phyloP scores from a whole-genome alignment of 2,113 vertebrate genomes.

The Calyptomena viridis region DNA sequence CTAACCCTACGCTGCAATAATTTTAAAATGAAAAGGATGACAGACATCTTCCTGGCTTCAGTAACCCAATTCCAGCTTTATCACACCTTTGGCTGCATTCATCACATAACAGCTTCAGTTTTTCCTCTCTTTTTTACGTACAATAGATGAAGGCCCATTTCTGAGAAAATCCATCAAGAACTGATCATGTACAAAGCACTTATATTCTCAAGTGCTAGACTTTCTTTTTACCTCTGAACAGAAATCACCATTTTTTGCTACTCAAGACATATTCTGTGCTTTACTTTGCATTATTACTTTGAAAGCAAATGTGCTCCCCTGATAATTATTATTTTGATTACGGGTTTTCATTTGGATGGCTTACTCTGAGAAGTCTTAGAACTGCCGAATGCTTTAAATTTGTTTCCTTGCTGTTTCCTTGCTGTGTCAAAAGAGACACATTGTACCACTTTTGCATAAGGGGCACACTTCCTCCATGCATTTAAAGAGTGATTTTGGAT shows the following conservation, averaged over 20 bases:
- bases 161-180: conserved; percentile 15
- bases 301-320: conserved; percentile 9
- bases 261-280: background rate
- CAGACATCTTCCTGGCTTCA: background rate
- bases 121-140: background rate
- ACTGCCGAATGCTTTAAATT: background rate
- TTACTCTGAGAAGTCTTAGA: conserved; percentile 25
- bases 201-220: background rate
- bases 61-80: background rate
- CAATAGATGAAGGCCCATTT: background rate
- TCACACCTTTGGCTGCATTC: background rate
- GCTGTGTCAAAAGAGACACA: background rate
- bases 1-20: accelerated
- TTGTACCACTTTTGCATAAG: background rate
- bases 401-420: conserved; percentile 14
- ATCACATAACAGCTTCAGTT: background rate
- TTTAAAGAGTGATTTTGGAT: conserved; percentile 20
- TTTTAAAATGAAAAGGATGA: background rate
- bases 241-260: conserved; percentile 10
- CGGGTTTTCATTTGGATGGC: conserved; percentile 24
- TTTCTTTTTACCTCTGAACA: background rate
- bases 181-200: conserved; percentile 15
- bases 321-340: conserved; percentile 54
- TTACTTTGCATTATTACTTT: background rate
- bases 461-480: background rate